These are phyloP conservation scores for Cairina moschata DNA, from an alignment of 2,113 vertebrate species.

Conservation along the genomic window DNA sequence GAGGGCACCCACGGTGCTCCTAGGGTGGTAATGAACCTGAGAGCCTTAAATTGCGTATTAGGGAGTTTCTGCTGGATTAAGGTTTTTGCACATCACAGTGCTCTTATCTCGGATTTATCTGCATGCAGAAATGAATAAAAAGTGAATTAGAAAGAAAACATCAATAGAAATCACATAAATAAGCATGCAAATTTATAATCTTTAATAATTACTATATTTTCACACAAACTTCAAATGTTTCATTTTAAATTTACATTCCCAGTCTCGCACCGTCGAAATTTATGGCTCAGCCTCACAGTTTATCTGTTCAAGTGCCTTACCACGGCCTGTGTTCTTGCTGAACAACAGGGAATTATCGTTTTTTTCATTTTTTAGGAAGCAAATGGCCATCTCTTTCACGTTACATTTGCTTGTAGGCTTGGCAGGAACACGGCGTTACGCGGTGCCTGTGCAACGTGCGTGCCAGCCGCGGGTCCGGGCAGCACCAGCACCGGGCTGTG, in stretches of 20 bases:
- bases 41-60: neutral
- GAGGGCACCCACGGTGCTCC: neutral
- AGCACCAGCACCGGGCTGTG: neutral
- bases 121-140: slow-evolving; percentile 7
- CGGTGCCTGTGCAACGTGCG: accelerated
- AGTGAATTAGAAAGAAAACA: neutral
- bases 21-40: neutral
- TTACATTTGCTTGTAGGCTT: neutral
- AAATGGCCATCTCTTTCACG: neutral
- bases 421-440: neutral
- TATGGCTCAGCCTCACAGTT: neutral
- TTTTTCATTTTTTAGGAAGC: neutral
- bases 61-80: neutral
- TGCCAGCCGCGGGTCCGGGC: neutral
- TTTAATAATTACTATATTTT: neutral
- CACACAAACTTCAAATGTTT: neutral
- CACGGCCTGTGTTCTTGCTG: neutral
- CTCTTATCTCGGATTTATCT: slow-evolving; percentile 30
- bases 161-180: neutral
- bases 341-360: neutral
- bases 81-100: neutral
- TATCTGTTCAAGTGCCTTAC: neutral
- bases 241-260: neutral
- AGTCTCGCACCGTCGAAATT: neutral
- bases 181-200: neutral